phyloP scores from a whole-genome alignment of 2,797 vertebrate genomes.

The Dendrocincla fuliginosa region DNA sequence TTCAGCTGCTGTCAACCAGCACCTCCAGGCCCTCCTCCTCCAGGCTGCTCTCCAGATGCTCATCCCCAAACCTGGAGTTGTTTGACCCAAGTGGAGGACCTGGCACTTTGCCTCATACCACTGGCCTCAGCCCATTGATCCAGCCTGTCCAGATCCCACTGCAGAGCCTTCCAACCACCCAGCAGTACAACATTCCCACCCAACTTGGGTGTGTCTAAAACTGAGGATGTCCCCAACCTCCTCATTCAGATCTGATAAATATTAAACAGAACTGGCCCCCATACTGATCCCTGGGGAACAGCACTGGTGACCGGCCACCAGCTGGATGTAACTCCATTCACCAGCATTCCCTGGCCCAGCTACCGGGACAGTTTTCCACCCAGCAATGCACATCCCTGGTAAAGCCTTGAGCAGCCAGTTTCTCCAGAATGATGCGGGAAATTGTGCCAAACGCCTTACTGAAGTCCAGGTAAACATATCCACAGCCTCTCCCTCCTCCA shows the following conservation, averaged over 20 bases:
- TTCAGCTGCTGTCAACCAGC: not conserved
- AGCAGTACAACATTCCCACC: not conserved
- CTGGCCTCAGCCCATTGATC: not conserved
- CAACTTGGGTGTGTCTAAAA: not conserved
- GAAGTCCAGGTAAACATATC: not conserved
- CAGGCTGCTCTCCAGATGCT: not conserved
- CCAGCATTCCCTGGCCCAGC: not conserved
- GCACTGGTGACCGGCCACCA: not conserved
- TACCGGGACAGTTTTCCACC: not conserved
- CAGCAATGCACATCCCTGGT: not conserved
- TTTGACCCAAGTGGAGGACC: not conserved
- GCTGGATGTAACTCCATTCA: not conserved
- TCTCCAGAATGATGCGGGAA: not conserved
- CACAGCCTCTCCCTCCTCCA: not conserved
- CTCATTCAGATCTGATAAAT: not conserved
- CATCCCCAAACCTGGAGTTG: not conserved
- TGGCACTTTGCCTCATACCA: rapidly evolving
- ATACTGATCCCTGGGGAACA: not conserved
- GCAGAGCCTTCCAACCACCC: not conserved
- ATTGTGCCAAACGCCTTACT: not conserved
- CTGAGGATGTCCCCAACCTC: not conserved
- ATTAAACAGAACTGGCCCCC: not conserved
- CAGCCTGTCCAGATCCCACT: not conserved
- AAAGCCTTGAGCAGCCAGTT: not conserved
- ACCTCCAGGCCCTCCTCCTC: not conserved